Conservation (phyloP, 2,888 invertebrate genomes). For the Aphelenchoides bicaudatus region DNA sequence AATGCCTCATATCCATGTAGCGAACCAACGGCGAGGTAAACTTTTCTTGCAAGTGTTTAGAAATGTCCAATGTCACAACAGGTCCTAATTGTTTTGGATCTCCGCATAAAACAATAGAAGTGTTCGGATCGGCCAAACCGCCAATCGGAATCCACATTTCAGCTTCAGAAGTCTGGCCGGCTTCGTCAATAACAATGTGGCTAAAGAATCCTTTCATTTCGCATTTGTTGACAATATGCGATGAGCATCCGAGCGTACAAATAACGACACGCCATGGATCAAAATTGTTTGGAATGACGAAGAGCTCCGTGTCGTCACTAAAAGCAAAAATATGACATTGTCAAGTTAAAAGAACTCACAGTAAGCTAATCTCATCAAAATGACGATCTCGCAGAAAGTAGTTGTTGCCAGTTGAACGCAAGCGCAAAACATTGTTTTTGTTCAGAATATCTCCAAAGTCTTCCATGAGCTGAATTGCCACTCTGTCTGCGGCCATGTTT, state of each 20-base stretch:
- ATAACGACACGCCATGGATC: conserved; percentile 33
- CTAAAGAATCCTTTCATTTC: conserved; percentile 36
- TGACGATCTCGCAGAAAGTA: conserved; percentile 9
- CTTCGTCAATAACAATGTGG: conserved; percentile 39
- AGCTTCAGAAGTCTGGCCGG: conserved; percentile 36
- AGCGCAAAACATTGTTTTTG: conserved; percentile 11
- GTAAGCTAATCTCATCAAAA: conserved; percentile 6
- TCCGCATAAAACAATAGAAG: conserved; percentile 33
- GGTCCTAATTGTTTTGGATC: conserved; percentile 39
- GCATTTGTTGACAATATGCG: conserved; percentile 27
- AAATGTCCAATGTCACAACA: conserved; percentile 20
- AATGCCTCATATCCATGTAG: conserved; percentile 10
- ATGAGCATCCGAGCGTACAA: conserved; percentile 27
- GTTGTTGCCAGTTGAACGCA: conserved; percentile 11
- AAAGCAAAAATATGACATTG: background rate
- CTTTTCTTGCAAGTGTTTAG: background rate
- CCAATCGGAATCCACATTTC: conserved; percentile 38
- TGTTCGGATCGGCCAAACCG: conserved; percentile 23
- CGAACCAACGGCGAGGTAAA: conserved; percentile 14
- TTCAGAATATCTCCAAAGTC: conserved; percentile 11
- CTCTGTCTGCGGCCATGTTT: conserved; percentile 18
- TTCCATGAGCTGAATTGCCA: conserved; percentile 11
- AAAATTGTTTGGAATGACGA: conserved; percentile 28
- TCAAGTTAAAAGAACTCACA: conserved; percentile 9
- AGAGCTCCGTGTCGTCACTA: conserved; percentile 6